Evolutionary conservation across 64 coral and sea anemone species (phyloP).

Genomic region (Stichodactyla mertensii): DNA sequence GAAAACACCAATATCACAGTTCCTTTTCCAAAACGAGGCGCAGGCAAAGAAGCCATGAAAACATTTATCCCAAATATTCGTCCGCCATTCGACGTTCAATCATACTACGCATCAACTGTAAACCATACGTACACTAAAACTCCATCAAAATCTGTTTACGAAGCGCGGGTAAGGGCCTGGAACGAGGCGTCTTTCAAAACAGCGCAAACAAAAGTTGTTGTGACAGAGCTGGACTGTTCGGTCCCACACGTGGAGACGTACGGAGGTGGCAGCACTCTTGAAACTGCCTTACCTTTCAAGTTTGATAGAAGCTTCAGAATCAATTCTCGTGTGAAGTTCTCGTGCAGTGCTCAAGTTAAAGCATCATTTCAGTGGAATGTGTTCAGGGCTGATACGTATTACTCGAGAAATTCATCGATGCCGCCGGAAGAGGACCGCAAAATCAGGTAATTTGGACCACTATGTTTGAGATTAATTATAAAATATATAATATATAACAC

Average conservation of each 20-base stretch:
- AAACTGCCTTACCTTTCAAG: constrained; percentile 7
- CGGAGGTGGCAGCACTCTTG: constrained; percentile 44
- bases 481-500: too few species aligned
- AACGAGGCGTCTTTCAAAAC: constrained; percentile 50
- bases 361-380: constrained; percentile 53
- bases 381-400: constrained; percentile 43
- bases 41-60: background rate
- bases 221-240: constrained; percentile 45
- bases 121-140: constrained; percentile 31
- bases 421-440: constrained; percentile 55
- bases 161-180: constrained; percentile 41
- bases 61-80: constrained; percentile 1
- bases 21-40: background rate
- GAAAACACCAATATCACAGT: constrained; percentile 34
- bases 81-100: constrained; percentile 40
- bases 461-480: too few species aligned
- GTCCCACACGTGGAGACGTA: constrained; percentile 27
- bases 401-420: constrained; percentile 1
- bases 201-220: constrained; percentile 34
- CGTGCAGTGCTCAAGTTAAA: constrained; percentile 17
- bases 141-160: constrained; percentile 1
- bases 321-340: constrained; percentile 40
- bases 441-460: constrained; percentile 28
- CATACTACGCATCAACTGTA: constrained; percentile 27
- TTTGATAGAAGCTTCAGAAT: constrained; percentile 51